Percentiles rank a stretch among this genome's conserved stretches.
These are phyloP conservation scores for Mormyrus hasselquistii DNA, from an alignment of 2,797 vertebrate genomes.

Conservation along the genomic window DNA sequence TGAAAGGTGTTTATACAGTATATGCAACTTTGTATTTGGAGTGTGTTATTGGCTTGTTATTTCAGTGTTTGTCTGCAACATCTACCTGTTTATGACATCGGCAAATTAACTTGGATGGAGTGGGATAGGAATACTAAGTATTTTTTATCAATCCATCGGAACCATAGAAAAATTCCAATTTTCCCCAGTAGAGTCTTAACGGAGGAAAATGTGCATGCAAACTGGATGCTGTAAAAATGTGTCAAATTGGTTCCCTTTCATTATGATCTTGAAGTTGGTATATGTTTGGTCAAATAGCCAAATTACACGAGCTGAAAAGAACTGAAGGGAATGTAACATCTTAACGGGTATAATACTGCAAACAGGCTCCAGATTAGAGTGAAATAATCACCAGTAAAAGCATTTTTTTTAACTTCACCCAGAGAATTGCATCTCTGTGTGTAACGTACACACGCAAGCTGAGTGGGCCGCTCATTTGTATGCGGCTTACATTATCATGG, in stretches of 20 bases:
- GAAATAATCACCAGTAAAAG: background rate
- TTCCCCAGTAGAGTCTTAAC: background rate
- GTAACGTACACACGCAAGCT: conserved; percentile 43
- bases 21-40: background rate
- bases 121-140: background rate
- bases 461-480: conserved; percentile 26
- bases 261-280: background rate
- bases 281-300: background rate
- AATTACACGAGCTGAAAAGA: background rate
- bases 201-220: background rate
- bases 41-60: background rate
- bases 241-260: background rate
- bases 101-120: background rate
- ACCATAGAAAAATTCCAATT: background rate
- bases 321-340: background rate
- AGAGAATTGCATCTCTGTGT: background rate
- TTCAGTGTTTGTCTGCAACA: background rate
- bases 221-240: background rate
- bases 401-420: background rate
- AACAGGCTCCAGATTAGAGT: background rate
- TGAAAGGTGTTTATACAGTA: background rate
- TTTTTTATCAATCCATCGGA: background rate
- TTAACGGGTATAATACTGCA: background rate
- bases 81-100: background rate
- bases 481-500: conserved; percentile 62